phyloP scores from a whole-genome alignment of 37 sponge, comb jelly and placozoan species.

The Lycopodina hypogea region DNA sequence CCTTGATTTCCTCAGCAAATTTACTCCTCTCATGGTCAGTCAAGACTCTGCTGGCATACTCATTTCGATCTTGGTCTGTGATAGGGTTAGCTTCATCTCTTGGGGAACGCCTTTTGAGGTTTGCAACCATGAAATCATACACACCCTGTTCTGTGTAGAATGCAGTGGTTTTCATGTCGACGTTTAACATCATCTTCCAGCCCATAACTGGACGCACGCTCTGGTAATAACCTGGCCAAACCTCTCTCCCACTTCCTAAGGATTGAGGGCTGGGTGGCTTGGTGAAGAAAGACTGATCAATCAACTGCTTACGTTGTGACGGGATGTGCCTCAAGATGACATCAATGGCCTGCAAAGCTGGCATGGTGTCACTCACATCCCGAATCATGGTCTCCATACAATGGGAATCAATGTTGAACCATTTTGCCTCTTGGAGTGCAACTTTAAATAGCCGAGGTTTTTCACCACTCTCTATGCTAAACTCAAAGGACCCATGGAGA shows the following conservation, averaged over 20 bases:
- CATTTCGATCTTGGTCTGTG: background rate
- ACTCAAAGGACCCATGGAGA: too few relatives aligned
- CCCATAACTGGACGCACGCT: constrained; percentile 51
- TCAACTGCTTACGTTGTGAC: constrained; percentile 26
- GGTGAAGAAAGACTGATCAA: constrained; percentile 61
- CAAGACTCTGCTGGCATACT: background rate
- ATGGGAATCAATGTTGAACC: background rate
- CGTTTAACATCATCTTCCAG: constrained; percentile 57
- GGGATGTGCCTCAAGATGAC: constrained; percentile 36
- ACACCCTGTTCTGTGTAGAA: constrained; percentile 86
- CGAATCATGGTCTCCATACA: background rate
- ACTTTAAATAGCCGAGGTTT: constrained; percentile 5
- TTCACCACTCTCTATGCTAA: background rate
- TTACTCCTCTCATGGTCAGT: constrained; percentile 17
- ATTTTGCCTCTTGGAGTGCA: background rate
- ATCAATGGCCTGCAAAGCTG: constrained; percentile 53
- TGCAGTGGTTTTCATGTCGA: constrained; percentile 69
- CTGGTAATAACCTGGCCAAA: constrained; percentile 68
- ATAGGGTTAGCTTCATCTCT: constrained; percentile 8
- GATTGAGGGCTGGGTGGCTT: background rate
- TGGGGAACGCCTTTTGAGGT: constrained; percentile 7
- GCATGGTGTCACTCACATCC: constrained; percentile 5
- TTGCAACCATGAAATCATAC: constrained; percentile 57
- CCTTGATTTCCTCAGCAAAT: constrained; percentile 66
- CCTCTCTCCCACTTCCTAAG: constrained; percentile 64